Evolutionary conservation across 2,113 vertebrate species (phyloP).

Genomic region (Mungos mungo): DNA sequence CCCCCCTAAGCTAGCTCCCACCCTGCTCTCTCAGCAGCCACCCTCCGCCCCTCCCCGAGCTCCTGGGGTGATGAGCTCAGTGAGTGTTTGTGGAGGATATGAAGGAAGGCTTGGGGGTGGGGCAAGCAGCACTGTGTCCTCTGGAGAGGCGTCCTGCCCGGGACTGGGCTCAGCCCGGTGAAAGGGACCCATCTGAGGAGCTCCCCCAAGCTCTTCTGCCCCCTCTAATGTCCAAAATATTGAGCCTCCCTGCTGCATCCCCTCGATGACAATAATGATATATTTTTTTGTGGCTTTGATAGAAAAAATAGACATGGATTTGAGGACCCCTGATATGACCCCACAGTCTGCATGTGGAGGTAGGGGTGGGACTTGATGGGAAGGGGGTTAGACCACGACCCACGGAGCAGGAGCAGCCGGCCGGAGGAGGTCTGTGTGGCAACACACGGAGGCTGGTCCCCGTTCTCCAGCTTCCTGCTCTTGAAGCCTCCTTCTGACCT

Average conservation of each 20-base stretch:
- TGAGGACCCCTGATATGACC: not conserved
- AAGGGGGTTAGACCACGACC: not conserved
- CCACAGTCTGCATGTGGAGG: not conserved
- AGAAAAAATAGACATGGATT: not conserved
- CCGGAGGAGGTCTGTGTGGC: rapidly evolving
- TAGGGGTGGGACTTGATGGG: no score
- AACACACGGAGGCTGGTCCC: no score
- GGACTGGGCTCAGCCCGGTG: not conserved
- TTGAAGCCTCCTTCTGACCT: not conserved
- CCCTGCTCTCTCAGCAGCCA: not conserved
- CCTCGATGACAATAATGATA: not conserved
- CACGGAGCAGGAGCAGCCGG: not conserved
- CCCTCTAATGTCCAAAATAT: not conserved
- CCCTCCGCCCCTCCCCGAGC: not conserved
- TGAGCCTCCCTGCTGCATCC: not conserved
- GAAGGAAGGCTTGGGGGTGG: not conserved
- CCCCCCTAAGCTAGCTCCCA: not conserved
- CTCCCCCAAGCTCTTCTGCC: not conserved
- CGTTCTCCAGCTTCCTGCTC: not conserved
- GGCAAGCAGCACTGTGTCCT: not conserved
- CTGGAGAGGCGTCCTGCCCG: not conserved
- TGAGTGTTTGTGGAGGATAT: not conserved
- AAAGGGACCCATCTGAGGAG: not conserved
- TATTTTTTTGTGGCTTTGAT: not conserved
- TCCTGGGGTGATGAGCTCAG: not conserved